phyloP scores from a whole-genome alignment of 2,797 vertebrate species.

The Pterois miles region DNA sequence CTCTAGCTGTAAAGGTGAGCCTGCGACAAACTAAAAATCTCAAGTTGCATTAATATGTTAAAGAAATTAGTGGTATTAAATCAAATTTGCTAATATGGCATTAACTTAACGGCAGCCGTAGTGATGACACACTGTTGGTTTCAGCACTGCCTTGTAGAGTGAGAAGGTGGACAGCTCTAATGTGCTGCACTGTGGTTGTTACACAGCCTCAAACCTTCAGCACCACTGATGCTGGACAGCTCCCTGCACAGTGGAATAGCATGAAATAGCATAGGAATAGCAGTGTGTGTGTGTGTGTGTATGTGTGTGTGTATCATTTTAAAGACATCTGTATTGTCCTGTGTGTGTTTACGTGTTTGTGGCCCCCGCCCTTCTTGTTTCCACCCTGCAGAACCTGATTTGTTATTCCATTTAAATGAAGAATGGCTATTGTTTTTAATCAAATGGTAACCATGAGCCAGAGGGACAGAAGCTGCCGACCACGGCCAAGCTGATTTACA shows the following conservation, averaged over 20 bases:
- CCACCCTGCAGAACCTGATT: constrained; percentile 68
- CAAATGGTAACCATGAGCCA: constrained; percentile 75
- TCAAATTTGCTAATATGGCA: too few relatives aligned
- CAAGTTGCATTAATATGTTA: too few relatives aligned
- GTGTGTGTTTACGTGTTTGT: constrained; percentile 20
- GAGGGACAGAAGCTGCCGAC: constrained; percentile 68
- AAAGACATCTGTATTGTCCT: constrained; percentile 32
- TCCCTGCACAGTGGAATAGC: constrained; percentile 41
- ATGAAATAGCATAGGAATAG: too few relatives aligned
- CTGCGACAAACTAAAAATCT: too few relatives aligned
- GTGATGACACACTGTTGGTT: background rate
- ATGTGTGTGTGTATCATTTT: constrained; percentile 22
- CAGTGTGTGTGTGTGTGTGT: background rate
- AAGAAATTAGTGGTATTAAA: too few relatives aligned
- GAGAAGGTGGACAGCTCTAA: constrained; percentile 55
- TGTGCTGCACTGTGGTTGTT: background rate
- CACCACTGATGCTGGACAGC: constrained; percentile 63
- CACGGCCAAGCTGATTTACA: constrained; percentile 69
- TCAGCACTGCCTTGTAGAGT: constrained; percentile 46
- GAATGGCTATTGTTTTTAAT: constrained; percentile 83
- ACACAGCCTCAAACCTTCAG: constrained; percentile 48
- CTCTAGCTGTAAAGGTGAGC: too few relatives aligned
- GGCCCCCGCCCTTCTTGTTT: constrained; percentile 7
- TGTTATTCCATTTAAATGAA: constrained; percentile 83
- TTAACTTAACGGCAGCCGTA: too few relatives aligned